These are phyloP conservation scores for Zosterops lateralis DNA, from an alignment of 2,113 vertebrate species.

Conservation along the genomic window DNA sequence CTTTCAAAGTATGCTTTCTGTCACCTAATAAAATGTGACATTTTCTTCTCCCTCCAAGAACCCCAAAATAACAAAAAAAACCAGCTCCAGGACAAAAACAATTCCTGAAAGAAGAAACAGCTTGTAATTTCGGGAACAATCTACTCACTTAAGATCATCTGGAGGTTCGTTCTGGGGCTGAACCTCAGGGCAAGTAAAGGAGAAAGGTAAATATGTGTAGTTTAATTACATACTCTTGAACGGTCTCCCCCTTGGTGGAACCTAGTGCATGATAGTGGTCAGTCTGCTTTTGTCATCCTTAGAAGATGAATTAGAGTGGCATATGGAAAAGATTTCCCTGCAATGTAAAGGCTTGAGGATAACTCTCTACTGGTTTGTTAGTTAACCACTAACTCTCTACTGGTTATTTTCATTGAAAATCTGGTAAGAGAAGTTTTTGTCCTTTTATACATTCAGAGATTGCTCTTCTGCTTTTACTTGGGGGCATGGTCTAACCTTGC, in stretches of 20 bases:
- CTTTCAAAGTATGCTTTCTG: neutral
- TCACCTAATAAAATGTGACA: neutral
- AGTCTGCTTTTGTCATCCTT: neutral
- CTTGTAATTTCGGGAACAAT: neutral
- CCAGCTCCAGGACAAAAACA: neutral
- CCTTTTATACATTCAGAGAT: neutral
- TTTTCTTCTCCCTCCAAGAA: neutral
- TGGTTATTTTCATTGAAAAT: neutral
- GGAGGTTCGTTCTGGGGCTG: neutral
- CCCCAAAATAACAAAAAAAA: neutral
- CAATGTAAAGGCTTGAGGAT: neutral
- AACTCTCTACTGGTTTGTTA: neutral
- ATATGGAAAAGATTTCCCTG: neutral
- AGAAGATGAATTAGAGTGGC: neutral
- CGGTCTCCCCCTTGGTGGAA: neutral
- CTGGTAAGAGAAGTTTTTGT: neutral
- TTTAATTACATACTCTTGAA: neutral
- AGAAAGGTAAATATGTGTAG: neutral
- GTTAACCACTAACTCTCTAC: too few species aligned
- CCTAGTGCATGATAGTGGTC: neutral
- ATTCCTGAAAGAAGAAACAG: neutral
- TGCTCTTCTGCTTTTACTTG: neutral
- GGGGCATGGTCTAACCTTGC: neutral
- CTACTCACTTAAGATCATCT: neutral
- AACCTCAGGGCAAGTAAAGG: neutral